Evolutionary conservation across 2,888 invertebrate genomes (phyloP), one percentile per base, ranked within the genome.

Genomic region (Chironomus tentans): DNA sequence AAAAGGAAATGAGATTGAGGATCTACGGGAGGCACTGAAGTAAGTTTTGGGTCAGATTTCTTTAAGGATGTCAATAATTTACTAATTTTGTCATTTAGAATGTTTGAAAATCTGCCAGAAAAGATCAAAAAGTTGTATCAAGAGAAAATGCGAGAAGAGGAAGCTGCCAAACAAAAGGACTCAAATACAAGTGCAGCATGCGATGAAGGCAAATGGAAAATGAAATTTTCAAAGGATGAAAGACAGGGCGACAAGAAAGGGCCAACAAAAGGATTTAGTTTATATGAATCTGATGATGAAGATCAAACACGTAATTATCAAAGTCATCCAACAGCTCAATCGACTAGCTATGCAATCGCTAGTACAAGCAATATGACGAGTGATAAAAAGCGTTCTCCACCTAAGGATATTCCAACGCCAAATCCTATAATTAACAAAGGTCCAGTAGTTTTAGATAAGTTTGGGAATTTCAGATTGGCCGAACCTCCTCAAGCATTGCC

Each of bases 401-500:
- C 69, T 15, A 69, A 76, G 56, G 38, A 56, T 21, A 79, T 79
- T 69, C 78, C 78, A 22, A 75, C 78, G 3, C 77, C 78, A 21
- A 77, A 78, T 38, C 78, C 78, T 22, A 77, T 76, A 24, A 72
- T 77, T 50, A 76, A 78, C 46, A 73, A 84, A 81, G 87, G 88
- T 80, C 81, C 89, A 82, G 88, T 90, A 76, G 90, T 91, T 18
- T 83, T 91, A 78, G 91, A 91, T 82, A 91, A 91, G 82, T 91
- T 91, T 81, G 91, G 91, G 0, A 88, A 90, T 78, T 88, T 91
- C 84, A 87, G 91, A 0, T 82, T 91, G 78, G 89, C 89, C 61
- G 84, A 47, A 76, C 77, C 79, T 85, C 85, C 79, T 68, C 77
- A 38, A 70, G 77, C 10, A 73, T 77, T 50, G 74, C 77, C 15